These are phyloP conservation scores for Natator depressus DNA, from an alignment of 2,113 vertebrate genomes.

Conservation along the genomic window DNA sequence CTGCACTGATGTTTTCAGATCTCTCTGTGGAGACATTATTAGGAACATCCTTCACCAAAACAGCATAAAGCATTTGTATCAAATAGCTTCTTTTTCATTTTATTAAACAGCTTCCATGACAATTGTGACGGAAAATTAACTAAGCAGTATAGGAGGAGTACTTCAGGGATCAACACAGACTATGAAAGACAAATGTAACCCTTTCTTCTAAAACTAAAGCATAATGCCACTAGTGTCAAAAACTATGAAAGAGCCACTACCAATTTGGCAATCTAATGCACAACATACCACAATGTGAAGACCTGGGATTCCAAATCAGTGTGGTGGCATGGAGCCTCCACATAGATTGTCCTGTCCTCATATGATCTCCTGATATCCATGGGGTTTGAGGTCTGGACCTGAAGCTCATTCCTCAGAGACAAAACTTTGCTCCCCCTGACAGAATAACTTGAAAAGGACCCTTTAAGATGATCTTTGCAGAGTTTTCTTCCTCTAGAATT, in stretches of 20 bases:
- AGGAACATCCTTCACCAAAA: background rate
- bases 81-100: background rate
- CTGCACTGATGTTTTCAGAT: background rate
- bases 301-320: background rate
- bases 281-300: background rate
- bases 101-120: background rate
- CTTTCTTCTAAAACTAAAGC: background rate
- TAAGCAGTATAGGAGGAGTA: rapidly evolving
- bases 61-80: rapidly evolving
- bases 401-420: background rate
- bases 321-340: background rate
- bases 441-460: background rate
- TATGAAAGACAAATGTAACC: background rate
- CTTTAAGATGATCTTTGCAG: background rate
- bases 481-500: background rate
- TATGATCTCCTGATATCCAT: background rate
- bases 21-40: background rate
- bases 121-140: background rate
- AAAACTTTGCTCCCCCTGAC: background rate
- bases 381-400: background rate
- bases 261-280: background rate
- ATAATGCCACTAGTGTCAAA: conserved; percentile 53
- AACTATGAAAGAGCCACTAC: background rate
- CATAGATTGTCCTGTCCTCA: rapidly evolving
- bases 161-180: background rate